Base-by-base conservation (phyloP, 2,888 invertebrate species). In the Patella pellucida region DNA sequence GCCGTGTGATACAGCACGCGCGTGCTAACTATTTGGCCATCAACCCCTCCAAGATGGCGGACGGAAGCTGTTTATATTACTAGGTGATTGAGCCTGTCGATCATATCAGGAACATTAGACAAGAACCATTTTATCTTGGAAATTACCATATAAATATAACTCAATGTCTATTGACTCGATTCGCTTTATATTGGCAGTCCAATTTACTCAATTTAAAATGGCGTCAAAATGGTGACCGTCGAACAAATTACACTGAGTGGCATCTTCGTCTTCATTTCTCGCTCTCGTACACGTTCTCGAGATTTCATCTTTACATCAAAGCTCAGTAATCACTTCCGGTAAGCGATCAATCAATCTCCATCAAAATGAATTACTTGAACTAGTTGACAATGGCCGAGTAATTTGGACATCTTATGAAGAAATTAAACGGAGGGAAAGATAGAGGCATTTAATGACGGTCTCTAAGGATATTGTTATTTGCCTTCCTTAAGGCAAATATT, bases 381-480 rank as follows among this genome's bases (percentile, higher is more conserved):
- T 76, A 74, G 78, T 76, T 75, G 77, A 76, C 72, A 74, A 77
- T 72, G 68, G 77, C 71, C 72, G 71, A 72, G 74, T 77, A 78
- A 75, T 75, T 75, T 74, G 69, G 52, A 74, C 77, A 75, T 75
- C 78, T 80, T 80, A 76, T 78, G 72, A 78, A 77, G 77, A 80
- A 77, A 80, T 78, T 77, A 77, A 72, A 76, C 75, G 69, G 73
- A 73, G 71, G 75, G 78, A 73, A 41, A 77, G 80, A 76, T 78
- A 71, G 76, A 76, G 74, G 71, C 74, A 52, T 74, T 74, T 81
- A 78, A 81, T 77, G 78, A 74, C 73, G 72, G 77, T 78, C 68
- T 77, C 72, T 72, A 56, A 72, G 81, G 78, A 81, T 81, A 81
- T 81, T 79, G 76, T 79, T 81, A 79, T 81, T 81, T 81, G 81